These are phyloP conservation scores for Teleogryllus occipitalis DNA, from an alignment of 1,140 invertebrate species.

Conservation along the genomic window DNA sequence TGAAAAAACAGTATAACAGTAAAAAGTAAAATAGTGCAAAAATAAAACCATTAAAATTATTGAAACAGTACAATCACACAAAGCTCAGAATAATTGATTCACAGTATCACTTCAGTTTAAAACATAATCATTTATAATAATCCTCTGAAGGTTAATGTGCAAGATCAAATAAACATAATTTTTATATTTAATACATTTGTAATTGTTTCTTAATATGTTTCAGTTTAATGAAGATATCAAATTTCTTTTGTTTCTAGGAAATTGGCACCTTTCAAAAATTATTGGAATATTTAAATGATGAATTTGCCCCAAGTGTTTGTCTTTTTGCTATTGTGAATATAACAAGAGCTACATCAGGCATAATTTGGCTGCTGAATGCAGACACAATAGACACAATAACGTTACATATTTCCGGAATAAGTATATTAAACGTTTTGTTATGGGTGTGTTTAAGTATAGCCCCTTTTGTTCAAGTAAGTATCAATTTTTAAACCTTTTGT, in stretches of 20 bases:
- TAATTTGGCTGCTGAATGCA: conserved; percentile 53
- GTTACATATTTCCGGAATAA: conserved; percentile 47
- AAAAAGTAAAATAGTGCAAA: too few relatives aligned
- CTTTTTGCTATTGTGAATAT: conserved; percentile 65
- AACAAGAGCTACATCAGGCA: conserved; percentile 57
- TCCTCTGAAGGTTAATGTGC: too few relatives aligned
- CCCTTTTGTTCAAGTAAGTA: conserved; percentile 58
- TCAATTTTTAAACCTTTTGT: background rate
- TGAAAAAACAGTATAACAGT: too few relatives aligned
- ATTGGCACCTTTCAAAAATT: conserved; percentile 66
- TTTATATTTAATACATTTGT: too few relatives aligned
- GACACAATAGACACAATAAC: conserved; percentile 45
- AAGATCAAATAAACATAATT: too few relatives aligned
- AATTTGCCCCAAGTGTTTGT: conserved; percentile 60
- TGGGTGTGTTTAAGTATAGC: conserved; percentile 58
- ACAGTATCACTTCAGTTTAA: too few relatives aligned
- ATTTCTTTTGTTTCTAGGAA: conserved; percentile 42
- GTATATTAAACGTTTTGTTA: conserved; percentile 52
- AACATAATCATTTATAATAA: too few relatives aligned
- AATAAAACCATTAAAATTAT: too few relatives aligned
- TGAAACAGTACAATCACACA: too few relatives aligned
- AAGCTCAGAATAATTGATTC: too few relatives aligned
- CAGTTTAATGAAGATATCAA: too few relatives aligned
- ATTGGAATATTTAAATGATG: conserved; percentile 62
- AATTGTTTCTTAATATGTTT: too few relatives aligned